phyloP scores from a whole-genome alignment of 30 jellyfish, hydroid and myxozoan species.

The Chrysaora quinquecirrha region DNA sequence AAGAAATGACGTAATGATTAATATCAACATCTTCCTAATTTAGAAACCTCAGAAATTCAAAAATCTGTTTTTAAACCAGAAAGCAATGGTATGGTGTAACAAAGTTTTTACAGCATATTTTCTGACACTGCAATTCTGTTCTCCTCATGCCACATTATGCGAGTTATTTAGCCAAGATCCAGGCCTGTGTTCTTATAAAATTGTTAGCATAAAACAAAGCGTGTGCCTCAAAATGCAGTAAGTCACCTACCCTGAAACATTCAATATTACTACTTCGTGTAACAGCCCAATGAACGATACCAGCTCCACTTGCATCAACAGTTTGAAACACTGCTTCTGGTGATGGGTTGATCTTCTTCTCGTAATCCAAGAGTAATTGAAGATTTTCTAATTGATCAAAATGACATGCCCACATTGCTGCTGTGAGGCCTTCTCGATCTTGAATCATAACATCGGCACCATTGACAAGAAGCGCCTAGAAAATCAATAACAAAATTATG shows the following conservation, averaged over 20 bases:
- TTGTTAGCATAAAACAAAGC: no score
- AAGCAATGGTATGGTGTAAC: no score
- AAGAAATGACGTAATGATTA: no score
- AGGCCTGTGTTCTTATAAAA: no score
- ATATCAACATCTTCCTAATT: no score
- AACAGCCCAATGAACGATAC: conserved; percentile 83
- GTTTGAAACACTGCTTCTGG: conserved; percentile 68
- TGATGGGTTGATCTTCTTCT: conserved; percentile 47
- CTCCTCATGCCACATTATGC: no score
- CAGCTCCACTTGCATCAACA: conserved; percentile 63
- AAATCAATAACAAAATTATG: conserved; percentile 6
- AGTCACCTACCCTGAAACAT: conserved; percentile 84
- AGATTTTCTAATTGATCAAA: conserved; percentile 84
- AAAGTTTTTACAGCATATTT: no score
- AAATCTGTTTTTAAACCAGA: no score
- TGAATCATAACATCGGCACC: conserved; percentile 77
- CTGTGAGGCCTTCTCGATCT: conserved; percentile 86
- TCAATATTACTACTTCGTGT: conserved; percentile 30
- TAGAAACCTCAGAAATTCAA: no score
- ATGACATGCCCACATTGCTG: conserved; percentile 96
- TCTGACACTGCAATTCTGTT: no score
- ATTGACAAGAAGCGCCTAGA: conserved; percentile 52
- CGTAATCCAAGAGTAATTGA: conserved; percentile 53
- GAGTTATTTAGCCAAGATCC: no score
- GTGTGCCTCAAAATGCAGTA: no score